These are phyloP conservation scores for Malurus alboscapulatus DNA, from an alignment of 2,113 vertebrate genomes.

Conservation along the genomic window DNA sequence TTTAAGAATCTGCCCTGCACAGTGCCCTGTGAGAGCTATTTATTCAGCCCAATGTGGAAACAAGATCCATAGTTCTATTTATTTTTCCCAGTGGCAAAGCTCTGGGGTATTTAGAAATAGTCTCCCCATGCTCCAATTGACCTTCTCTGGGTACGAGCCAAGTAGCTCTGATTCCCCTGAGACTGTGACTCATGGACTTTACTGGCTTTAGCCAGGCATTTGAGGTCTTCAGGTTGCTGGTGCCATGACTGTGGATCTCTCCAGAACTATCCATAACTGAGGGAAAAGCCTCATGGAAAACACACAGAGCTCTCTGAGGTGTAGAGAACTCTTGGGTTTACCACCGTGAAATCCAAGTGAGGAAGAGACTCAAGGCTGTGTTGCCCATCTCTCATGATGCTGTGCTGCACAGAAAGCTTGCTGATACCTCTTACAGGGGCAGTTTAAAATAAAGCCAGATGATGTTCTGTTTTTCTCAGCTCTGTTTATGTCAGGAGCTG, in stretches of 20 bases:
- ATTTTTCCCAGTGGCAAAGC: conserved; percentile 55
- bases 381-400: not conserved
- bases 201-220: not conserved
- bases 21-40: conserved; percentile 50
- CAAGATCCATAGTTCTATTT: conserved; percentile 68
- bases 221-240: conserved; percentile 6
- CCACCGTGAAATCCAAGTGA: not conserved
- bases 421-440: not conserved
- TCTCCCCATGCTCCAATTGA: conserved; percentile 46
- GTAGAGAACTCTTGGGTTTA: not conserved
- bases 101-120: conserved; percentile 60
- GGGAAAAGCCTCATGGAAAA: not conserved
- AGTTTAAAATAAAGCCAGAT: conserved; percentile 9
- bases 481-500: not conserved
- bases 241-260: not conserved
- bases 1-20: conserved; percentile 49
- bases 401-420: not conserved
- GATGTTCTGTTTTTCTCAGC: not conserved
- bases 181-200: conserved; percentile 41
- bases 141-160: conserved; percentile 12
- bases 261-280: not conserved
- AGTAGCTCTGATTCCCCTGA: conserved; percentile 37
- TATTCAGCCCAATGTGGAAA: conserved; percentile 62
- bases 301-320: not conserved
- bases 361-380: not conserved